phyloP scores from a whole-genome alignment of 2,888 invertebrate genomes.

The Zonitis immaculata region DNA sequence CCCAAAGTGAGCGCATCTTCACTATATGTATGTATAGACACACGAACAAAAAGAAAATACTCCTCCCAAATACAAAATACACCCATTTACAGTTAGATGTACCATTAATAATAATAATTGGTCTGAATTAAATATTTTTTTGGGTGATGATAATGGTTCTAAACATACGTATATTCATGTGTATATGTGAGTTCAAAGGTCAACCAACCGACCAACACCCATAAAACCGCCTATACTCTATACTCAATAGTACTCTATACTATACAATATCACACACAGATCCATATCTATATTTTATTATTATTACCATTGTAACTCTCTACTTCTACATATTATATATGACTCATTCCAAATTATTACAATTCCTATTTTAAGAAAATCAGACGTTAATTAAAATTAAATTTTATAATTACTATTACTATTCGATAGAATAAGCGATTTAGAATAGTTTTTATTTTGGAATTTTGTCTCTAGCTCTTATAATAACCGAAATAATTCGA shows the following conservation, averaged over 20 bases:
- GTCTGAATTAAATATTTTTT: not conserved
- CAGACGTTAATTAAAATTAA: too few relatives aligned
- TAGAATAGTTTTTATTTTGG: too few relatives aligned
- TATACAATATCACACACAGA: not conserved
- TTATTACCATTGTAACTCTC: too few relatives aligned
- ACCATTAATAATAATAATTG: not conserved
- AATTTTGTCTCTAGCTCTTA: too few relatives aligned
- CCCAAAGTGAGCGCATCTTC: conserved; percentile 43
- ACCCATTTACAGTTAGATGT: not conserved
- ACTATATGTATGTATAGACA: conserved; percentile 5
- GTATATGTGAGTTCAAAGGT: not conserved
- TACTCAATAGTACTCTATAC: too few relatives aligned
- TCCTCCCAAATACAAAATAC: not conserved
- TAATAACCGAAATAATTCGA: too few relatives aligned
- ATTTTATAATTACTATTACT: too few relatives aligned
- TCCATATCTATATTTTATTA: too few relatives aligned
- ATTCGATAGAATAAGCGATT: too few relatives aligned
- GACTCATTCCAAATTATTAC: too few relatives aligned
- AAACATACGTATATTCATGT: not conserved
- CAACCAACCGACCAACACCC: not conserved
- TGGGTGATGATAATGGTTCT: not conserved
- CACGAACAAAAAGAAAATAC: not conserved
- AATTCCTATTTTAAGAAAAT: too few relatives aligned
- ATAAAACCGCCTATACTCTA: not conserved
- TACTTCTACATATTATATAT: too few relatives aligned